These are phyloP conservation scores for Nebria salina DNA, from an alignment of 2,888 invertebrate genomes.

Conservation along the genomic window DNA sequence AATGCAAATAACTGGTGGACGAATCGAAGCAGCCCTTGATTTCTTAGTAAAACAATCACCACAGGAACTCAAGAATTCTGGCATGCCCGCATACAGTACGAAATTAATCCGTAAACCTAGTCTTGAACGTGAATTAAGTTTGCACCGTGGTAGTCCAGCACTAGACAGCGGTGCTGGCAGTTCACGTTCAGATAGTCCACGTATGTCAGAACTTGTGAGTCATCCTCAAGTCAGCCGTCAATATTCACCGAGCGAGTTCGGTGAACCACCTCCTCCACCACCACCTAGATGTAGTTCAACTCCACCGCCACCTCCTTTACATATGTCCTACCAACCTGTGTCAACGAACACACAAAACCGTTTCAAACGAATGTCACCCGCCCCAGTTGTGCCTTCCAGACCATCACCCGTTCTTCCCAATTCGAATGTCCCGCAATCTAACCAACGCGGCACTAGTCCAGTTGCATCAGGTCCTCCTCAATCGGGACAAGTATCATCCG, in stretches of 20 bases:
- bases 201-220: conserved; percentile 67
- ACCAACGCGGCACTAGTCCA: conserved; percentile 78
- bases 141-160: conserved; percentile 85
- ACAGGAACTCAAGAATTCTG: conserved; percentile 67
- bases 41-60: conserved; percentile 71
- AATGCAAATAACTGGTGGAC: conserved; percentile 75
- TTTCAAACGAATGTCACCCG: conserved; percentile 81
- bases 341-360: conserved; percentile 75
- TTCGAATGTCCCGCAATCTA: conserved; percentile 67
- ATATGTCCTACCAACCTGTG: conserved; percentile 67
- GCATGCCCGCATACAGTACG: conserved; percentile 70
- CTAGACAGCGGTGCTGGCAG: conserved; percentile 89
- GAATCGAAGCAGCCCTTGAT: conserved; percentile 76
- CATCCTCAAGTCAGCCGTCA: conserved; percentile 67
- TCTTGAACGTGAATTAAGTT: conserved; percentile 82
- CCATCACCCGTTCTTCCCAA: conserved; percentile 72
- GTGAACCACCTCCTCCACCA: conserved; percentile 66
- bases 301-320: conserved; percentile 75
- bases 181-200: conserved; percentile 89
- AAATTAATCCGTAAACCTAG: conserved; percentile 89
- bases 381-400: conserved; percentile 73
- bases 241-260: conserved; percentile 74
- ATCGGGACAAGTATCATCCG: conserved; percentile 57
- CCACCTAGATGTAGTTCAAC: conserved; percentile 64
- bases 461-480: conserved; percentile 75